phyloP scores from a whole-genome alignment of 1,140 invertebrate genomes.

The Thereuonema tuberculata region DNA sequence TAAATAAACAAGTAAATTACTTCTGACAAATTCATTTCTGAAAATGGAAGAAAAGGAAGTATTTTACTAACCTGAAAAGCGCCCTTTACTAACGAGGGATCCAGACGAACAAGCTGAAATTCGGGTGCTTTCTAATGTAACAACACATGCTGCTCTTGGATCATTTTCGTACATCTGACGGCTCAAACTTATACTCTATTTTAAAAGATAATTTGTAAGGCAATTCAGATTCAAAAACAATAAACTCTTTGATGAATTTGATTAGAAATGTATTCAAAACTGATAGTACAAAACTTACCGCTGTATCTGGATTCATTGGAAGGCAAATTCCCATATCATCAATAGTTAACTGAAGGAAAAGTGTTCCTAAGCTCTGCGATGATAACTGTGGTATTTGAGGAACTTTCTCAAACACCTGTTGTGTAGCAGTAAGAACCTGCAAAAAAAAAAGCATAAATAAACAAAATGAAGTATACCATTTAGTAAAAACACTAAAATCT shows the following conservation, averaged over 20 bases:
- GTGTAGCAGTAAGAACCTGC: conserved; percentile 67
- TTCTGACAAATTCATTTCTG: too few relatives aligned
- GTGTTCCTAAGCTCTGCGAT: conserved; percentile 53
- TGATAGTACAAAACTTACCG: conserved; percentile 21
- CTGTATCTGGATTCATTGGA: conserved; percentile 68
- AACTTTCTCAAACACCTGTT: conserved; percentile 53
- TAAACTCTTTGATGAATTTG: neutral
- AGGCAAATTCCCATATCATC: conserved; percentile 95
- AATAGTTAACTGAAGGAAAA: conserved; percentile 87
- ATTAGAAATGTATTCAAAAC: neutral
- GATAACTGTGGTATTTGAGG: conserved; percentile 30
- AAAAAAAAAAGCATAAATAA: conserved; percentile 14
- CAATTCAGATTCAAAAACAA: neutral
- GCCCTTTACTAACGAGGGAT: conserved; percentile 59
- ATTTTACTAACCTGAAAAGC: conserved; percentile 38
- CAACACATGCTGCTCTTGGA: conserved; percentile 74
- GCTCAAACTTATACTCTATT: neutral
- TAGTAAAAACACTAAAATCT: neutral
- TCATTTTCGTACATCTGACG: conserved; percentile 45
- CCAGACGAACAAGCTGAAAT: conserved; percentile 79
- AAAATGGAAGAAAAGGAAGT: too few relatives aligned
- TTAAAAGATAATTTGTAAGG: neutral
- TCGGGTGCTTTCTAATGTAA: conserved; percentile 85
- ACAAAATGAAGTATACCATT: neutral
- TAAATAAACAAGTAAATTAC: too few relatives aligned